Percentiles rank a stretch among this genome's conserved stretches.
Conservation (phyloP, 2,113 vertebrate genomes). For the Corythaeola cristata region DNA sequence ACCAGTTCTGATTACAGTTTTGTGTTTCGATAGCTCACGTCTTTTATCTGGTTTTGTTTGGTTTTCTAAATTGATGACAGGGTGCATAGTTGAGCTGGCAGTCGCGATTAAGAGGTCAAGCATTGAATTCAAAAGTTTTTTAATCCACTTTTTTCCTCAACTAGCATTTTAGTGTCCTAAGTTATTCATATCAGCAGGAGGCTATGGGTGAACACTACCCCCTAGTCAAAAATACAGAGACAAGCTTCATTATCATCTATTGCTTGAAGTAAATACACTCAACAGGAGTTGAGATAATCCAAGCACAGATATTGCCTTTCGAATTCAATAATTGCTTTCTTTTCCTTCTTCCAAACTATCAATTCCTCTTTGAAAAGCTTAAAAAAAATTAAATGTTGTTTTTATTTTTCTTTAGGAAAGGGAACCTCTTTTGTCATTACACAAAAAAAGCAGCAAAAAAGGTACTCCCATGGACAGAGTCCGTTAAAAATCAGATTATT, state of each 20-base stretch:
- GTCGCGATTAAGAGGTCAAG: conserved; percentile 79
- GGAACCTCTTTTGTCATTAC: conserved; percentile 79
- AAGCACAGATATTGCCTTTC: conserved; percentile 64
- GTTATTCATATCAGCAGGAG: conserved; percentile 56
- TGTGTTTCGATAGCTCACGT: conserved; percentile 47
- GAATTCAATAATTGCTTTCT: conserved; percentile 63
- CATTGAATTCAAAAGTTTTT: conserved; percentile 55
- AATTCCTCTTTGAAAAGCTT: conserved; percentile 71
- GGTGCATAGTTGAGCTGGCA: conserved; percentile 63
- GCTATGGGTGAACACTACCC: conserved; percentile 14
- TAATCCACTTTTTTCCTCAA: conserved; percentile 33
- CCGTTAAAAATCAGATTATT: conserved; percentile 95
- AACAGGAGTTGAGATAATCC: conserved; percentile 52
- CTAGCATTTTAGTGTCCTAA: conserved; percentile 5
- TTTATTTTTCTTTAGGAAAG: conserved; percentile 68
- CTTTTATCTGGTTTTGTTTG: conserved; percentile 71
- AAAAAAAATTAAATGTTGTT: conserved; percentile 71
- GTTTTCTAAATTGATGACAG: conserved; percentile 67
- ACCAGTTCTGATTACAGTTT: conserved; percentile 70
- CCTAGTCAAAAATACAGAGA: conserved; percentile 32
- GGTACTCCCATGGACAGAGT: conserved; percentile 77
- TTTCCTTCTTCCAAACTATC: conserved; percentile 70
- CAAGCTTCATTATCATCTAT: conserved; percentile 41
- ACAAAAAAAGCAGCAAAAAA: conserved; percentile 81
- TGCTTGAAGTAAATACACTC: conserved; percentile 61